Evolutionary conservation across 2,888 invertebrate genomes (phyloP).

Genomic region (Thecocarcelia acutangulata): DNA sequence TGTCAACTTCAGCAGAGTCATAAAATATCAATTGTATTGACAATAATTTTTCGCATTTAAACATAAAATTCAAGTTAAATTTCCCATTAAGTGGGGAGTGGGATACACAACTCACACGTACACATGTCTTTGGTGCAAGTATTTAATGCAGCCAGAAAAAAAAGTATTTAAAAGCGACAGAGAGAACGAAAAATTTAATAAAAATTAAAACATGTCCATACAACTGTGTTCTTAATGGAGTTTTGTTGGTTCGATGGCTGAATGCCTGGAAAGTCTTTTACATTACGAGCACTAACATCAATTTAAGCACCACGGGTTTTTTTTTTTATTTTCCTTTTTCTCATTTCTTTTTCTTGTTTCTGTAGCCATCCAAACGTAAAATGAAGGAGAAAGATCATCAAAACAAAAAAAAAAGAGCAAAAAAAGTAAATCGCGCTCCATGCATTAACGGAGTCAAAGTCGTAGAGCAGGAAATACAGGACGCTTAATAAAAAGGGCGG

Average conservation of each 20-base stretch:
- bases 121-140: conserved; percentile 10
- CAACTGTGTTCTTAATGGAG: conserved; percentile 60
- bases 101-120: conserved; percentile 37
- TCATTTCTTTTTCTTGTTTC: conserved; percentile 24
- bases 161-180: conserved; percentile 37
- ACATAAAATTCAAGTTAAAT: conserved; percentile 74
- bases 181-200: conserved; percentile 48
- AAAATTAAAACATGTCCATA: conserved; percentile 54
- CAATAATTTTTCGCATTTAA: conserved; percentile 77
- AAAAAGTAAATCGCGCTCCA: conserved; percentile 18
- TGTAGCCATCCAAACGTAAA: conserved; percentile 31
- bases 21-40: conserved; percentile 79
- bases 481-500: conserved; percentile 62
- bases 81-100: conserved; percentile 59
- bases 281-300: conserved; percentile 57
- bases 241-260: conserved; percentile 43
- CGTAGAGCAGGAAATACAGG: conserved; percentile 59
- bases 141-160: conserved; percentile 40
- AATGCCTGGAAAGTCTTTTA: conserved; percentile 61
- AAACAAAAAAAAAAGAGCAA: conserved; percentile 20
- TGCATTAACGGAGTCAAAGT: conserved; percentile 48
- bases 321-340: conserved; percentile 42
- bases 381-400: conserved; percentile 48
- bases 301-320: conserved; percentile 60
- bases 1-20: conserved; percentile 75